These are phyloP conservation scores for Eupeodes latifasciatus DNA, from an alignment of 2,888 invertebrate genomes.

Conservation along the genomic window DNA sequence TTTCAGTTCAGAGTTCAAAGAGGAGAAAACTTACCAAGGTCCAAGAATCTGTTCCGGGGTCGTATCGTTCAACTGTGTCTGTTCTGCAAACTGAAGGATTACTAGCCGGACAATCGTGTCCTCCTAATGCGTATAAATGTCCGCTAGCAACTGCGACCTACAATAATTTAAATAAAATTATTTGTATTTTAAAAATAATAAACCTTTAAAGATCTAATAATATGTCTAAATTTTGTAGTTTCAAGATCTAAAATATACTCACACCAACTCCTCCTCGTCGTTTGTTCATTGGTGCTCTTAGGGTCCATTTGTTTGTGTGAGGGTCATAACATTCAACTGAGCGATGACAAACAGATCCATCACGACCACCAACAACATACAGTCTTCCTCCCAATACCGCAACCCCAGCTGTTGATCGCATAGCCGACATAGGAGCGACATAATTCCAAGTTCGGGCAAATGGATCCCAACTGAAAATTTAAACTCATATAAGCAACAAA, in stretches of 20 bases:
- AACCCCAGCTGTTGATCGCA: conserved; percentile 94
- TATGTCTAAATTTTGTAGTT: no score
- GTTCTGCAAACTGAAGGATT: conserved; percentile 93
- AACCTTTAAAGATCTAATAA: no score
- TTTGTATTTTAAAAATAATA: neutral
- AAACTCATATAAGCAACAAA: neutral
- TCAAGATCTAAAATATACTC: conserved; percentile 78
- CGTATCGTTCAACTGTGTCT: conserved; percentile 95
- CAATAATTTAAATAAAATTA: neutral
- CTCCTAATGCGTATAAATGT: conserved; percentile 95
- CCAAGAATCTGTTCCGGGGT: conserved; percentile 93
- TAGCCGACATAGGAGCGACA: conserved; percentile 94
- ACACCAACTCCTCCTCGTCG: conserved; percentile 95
- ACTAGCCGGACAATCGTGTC: conserved; percentile 96
- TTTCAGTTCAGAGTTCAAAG: neutral
- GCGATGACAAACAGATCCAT: conserved; percentile 94
- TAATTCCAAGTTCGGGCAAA: conserved; percentile 94
- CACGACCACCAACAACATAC: conserved; percentile 96
- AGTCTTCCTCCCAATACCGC: conserved; percentile 93
- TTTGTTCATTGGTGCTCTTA: conserved; percentile 94
- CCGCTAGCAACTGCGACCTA: conserved; percentile 93
- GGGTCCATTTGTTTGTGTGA: conserved; percentile 90
- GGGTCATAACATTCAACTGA: conserved; percentile 95
- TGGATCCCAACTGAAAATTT: conserved; percentile 91
- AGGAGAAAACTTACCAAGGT: conserved; percentile 85